Conservation (phyloP, 2,888 invertebrate species). For the Lasioglossum vierecki region DNA sequence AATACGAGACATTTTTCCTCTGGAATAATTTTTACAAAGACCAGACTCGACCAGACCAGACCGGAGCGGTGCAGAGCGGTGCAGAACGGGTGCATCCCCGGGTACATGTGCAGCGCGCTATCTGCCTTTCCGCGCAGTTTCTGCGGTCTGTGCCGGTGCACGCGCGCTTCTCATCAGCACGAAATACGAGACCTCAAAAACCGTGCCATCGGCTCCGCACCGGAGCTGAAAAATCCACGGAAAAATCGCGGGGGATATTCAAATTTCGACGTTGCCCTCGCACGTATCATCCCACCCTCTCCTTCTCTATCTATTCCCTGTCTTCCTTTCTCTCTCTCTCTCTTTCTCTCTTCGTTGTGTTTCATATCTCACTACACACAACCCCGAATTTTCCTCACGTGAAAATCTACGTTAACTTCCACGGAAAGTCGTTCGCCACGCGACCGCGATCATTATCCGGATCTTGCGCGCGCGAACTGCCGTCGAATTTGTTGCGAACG, state of each 20-base stretch:
- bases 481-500: not conserved
- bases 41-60: not conserved
- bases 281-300: slow-evolving; percentile 4
- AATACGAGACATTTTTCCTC: slow-evolving; percentile 69
- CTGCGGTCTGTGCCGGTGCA: slow-evolving; percentile 43
- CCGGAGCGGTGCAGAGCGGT: not conserved
- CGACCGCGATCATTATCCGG: slow-evolving; percentile 21
- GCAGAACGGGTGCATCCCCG: not conserved
- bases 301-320: not conserved
- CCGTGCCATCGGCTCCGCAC: slow-evolving; percentile 37
- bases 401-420: slow-evolving; percentile 16
- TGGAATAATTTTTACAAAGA: slow-evolving; percentile 69
- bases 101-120: slow-evolving; percentile 21
- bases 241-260: slow-evolving; percentile 55
- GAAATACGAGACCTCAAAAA: slow-evolving; percentile 62
- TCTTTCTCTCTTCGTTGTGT: not conserved
- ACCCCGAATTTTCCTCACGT: not conserved
- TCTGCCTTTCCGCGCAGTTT: slow-evolving; percentile 34
- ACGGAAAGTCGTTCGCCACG: slow-evolving; percentile 19
- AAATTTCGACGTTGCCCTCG: slow-evolving; percentile 43
- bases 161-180: slow-evolving; percentile 60
- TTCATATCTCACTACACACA: not conserved
- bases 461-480: not conserved
- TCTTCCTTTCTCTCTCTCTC: not conserved
- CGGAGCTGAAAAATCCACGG: slow-evolving; percentile 25